Percentiles rank a stretch among this genome's conserved stretches.
Conservation (phyloP, 2,888 invertebrate species). For the Synanthedon vespiformis region DNA sequence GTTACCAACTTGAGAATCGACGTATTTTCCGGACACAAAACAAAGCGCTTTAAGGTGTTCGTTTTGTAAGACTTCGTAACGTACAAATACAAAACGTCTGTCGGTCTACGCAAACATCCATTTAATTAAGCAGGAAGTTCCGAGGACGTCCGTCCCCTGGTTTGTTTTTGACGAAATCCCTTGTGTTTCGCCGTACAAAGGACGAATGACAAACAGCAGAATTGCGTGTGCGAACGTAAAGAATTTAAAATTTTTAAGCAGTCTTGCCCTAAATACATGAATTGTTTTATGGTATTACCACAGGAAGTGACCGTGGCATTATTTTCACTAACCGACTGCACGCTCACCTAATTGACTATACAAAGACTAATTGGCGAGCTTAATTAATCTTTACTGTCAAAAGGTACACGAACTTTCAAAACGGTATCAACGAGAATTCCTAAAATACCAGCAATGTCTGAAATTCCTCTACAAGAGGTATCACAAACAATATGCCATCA, state of each 20-base stretch:
- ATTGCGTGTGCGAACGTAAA: constrained; percentile 32
- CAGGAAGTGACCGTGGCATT: not conserved
- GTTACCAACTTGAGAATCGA: not conserved
- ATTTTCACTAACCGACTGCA: too few species aligned
- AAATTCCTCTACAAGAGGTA: constrained; percentile 20
- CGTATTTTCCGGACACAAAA: constrained; percentile 10
- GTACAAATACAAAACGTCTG: constrained; percentile 22
- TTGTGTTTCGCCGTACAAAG: constrained; percentile 16
- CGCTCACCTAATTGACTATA: too few species aligned
- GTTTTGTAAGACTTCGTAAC: constrained; percentile 23
- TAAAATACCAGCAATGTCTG: constrained; percentile 4
- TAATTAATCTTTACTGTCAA: too few species aligned
- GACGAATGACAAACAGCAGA: constrained; percentile 29
- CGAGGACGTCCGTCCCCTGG: constrained; percentile 27
- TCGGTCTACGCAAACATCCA: constrained; percentile 31
- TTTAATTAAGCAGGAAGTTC: constrained; percentile 48
- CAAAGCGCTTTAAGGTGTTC: constrained; percentile 20
- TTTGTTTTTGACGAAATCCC: constrained; percentile 39
- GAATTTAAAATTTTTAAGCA: constrained; percentile 17
- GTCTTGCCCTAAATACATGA: constrained; percentile 5
- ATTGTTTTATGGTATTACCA: not conserved
- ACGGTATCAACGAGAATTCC: not conserved
- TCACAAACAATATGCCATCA: constrained; percentile 17
- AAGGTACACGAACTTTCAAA: too few species aligned
- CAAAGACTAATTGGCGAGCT: too few species aligned